These are phyloP conservation scores for Drosophila affinis DNA, from an alignment of 2,888 invertebrate species.

Conservation along the genomic window DNA sequence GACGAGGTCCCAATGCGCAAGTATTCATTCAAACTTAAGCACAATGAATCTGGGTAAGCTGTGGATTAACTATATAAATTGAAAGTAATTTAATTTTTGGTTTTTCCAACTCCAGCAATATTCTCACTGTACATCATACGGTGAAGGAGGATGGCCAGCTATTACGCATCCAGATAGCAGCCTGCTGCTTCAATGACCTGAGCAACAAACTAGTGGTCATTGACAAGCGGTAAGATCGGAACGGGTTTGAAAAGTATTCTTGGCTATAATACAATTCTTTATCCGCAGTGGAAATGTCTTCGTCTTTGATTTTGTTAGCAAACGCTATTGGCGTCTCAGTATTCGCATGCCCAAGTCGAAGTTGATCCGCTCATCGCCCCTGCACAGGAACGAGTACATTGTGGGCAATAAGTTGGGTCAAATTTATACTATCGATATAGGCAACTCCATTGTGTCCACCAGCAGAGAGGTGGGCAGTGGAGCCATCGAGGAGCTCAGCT, in stretches of 20 bases:
- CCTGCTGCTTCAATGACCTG: conserved; percentile 86
- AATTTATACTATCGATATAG: conserved; percentile 71
- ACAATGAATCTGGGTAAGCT: conserved; percentile 71
- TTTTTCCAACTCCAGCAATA: conserved; percentile 61
- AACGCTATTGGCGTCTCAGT: conserved; percentile 87
- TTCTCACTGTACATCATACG: conserved; percentile 82
- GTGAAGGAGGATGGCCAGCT: conserved; percentile 62
- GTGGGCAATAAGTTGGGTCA: conserved; percentile 80
- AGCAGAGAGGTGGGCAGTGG: conserved; percentile 47
- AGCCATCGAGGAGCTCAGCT: conserved; percentile 71
- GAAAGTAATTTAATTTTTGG: not conserved
- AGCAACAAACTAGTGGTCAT: conserved; percentile 86
- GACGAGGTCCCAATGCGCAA: conserved; percentile 47
- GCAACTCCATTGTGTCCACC: conserved; percentile 50
- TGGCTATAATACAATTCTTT: not conserved
- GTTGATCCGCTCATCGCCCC: conserved; percentile 58
- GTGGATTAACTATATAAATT: not conserved
- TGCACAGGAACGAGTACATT: conserved; percentile 79
- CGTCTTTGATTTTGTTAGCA: conserved; percentile 86
- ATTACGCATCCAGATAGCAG: conserved; percentile 85
- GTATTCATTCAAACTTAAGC: conserved; percentile 69
- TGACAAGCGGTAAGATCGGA: conserved; percentile 83
- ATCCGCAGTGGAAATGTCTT: conserved; percentile 87
- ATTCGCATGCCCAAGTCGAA: conserved; percentile 55
- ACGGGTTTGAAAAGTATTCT: not conserved